Evolutionary conservation across 2,888 invertebrate species (phyloP), one percentile per base, ranked within the genome.

Genomic region (Geotrupes spiniger): DNA sequence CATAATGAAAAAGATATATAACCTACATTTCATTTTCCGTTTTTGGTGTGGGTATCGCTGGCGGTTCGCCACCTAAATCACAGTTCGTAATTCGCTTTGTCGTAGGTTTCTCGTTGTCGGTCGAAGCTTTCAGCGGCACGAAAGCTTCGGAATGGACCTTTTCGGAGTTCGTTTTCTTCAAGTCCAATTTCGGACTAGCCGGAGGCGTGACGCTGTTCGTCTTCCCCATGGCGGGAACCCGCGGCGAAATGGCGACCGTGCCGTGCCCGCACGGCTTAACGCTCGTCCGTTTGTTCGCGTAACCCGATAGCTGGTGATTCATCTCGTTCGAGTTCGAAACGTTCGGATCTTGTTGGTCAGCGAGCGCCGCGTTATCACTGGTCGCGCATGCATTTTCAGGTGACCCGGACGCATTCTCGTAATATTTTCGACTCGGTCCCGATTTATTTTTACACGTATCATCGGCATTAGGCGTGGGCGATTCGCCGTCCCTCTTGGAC

Each of bases 261-360:
- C 72, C 73, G 49, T 72, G 73, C 11, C 72, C 72, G 51, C 72
- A 72, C 1, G 73, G 73, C 52, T 71, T 72, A 2, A 72, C 72
- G 42, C 58, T 58, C 31, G 16, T 40, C 6, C 9, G 36, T n/a
- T 4, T 27, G 9, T 21, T 15, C 12, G 16, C 29, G 14, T 31
- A 26, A 33, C 15, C 38, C 9, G 37, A 17, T 25, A 10, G 17
- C 10, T 28, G 25, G 43, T 42, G 42, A 10, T 29, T 42, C 41
- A 36, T 40, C 31, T 29, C 17, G 17, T 46, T 45, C 39, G 31
- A 16, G 42, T 42, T 63, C 62, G 62, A 55, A 47, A 51, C 38
- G 36, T 51, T 63, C 63, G 64, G 29, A 48, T 64, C 62, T 59
- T 56, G 29, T 58, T 56, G 29, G 37, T 46, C 41, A 26, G 31